Percentiles rank a stretch among this genome's conserved stretches.
Evolutionary conservation across 1,140 invertebrate genomes (phyloP).

Genomic region (Periplaneta americana): DNA sequence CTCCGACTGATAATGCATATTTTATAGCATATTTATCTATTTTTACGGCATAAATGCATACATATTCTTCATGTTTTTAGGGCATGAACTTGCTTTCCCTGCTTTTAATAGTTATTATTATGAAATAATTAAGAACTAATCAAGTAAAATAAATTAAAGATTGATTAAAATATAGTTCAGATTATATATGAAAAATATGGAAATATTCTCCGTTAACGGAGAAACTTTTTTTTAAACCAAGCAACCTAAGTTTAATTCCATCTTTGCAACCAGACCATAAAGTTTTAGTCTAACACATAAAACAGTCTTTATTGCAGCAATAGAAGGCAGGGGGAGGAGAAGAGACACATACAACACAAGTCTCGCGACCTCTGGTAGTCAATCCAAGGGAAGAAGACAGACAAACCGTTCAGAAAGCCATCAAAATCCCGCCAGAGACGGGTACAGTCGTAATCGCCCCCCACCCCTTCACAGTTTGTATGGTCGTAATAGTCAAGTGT

Average conservation of each 20-base stretch:
- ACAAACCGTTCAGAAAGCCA: background rate
- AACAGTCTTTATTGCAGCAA: background rate
- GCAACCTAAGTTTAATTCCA: background rate
- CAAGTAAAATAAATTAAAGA: no score
- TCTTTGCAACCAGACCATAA: background rate
- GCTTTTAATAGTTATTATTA: no score
- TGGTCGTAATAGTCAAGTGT: no score
- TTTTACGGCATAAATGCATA: no score
- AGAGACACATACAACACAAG: background rate
- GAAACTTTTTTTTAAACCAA: background rate
- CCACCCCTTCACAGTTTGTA: background rate
- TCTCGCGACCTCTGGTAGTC: background rate
- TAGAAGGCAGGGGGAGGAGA: background rate
- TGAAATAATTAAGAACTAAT: no score
- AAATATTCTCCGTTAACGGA: no score
- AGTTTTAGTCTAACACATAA: background rate
- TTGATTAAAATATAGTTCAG: no score
- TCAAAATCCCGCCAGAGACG: background rate
- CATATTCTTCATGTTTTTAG: no score
- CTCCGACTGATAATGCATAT: no score
- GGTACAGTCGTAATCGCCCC: background rate
- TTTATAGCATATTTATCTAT: no score
- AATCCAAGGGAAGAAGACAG: background rate
- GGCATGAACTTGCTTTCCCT: no score
- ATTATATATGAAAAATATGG: no score